A percentile compares a stretch with the other conserved stretches of the same genome.
These are phyloP conservation scores for Trachelus stipa DNA, from an alignment of 2,888 invertebrate species.

Conservation along the genomic window DNA sequence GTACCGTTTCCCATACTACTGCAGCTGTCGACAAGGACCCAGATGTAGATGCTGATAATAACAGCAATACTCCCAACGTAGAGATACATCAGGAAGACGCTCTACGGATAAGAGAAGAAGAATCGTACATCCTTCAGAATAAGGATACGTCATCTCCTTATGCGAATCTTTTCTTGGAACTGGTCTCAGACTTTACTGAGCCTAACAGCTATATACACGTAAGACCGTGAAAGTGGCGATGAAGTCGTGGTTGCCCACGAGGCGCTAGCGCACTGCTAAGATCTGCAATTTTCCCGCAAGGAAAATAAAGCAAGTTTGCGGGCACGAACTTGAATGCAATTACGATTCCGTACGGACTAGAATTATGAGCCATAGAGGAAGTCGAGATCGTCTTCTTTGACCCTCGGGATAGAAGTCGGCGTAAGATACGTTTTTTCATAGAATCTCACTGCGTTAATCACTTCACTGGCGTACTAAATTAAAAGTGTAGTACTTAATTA, in stretches of 20 bases:
- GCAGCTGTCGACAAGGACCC: conserved; percentile 69
- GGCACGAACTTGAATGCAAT: conserved; percentile 26
- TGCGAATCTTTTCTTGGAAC: not conserved
- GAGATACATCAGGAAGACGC: conserved; percentile 69
- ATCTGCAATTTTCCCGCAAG: conserved; percentile 30
- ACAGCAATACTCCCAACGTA: conserved; percentile 70
- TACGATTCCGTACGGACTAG: conserved; percentile 11
- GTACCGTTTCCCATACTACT: conserved; percentile 58
- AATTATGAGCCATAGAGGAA: not conserved
- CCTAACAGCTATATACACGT: not conserved
- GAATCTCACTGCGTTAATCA: not conserved
- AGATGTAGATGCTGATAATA: conserved; percentile 70
- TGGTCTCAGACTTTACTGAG: not conserved
- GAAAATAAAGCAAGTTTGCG: conserved; percentile 14
- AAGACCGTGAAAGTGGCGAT: not conserved
- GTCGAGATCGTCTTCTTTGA: not conserved
- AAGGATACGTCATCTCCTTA: not conserved
- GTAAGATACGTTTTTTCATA: not conserved
- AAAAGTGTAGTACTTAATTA: not conserved
- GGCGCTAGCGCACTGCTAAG: not conserved
- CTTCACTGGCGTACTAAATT: not conserved
- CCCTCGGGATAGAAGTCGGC: not conserved
- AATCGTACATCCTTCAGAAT: not conserved
- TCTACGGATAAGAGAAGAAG: conserved; percentile 47
- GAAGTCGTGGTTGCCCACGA: not conserved